Evolutionary conservation across 2,113 vertebrate species (phyloP), one percentile per base, ranked within the genome.

Genomic region (Bos javanicus): DNA sequence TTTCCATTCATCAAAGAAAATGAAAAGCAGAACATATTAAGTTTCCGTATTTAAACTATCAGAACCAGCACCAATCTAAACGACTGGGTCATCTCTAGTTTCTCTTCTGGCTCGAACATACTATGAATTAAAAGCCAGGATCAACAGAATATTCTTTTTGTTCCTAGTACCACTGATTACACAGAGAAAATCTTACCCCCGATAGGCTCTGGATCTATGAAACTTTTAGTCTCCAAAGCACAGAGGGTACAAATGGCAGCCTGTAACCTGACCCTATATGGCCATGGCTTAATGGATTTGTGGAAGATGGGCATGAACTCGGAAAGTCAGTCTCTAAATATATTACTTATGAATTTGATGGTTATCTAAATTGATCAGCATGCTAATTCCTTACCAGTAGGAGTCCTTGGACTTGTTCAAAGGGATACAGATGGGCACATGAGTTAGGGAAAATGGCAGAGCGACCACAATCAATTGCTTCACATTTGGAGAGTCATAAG

Each of bases 311-410:
- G 28, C 56, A n/a, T 85, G 33, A 80, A 96, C 86, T 59, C 92
- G 8, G 5, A 93, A 89, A 97, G 36, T 30, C 81, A 93, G 2
- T n/a, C 87, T 95, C 67, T 97, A 90, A 97, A 97, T 59, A 56
- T 15, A 89, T 94, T 91, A n/a, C 33, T 98, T 67, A 11, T 93
- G 14, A 84, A 94, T 98, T 56, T 76, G 14, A 67, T 74, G 90
- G 30, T 92, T 97, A 52, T 23, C 39, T 91, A 78, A 92, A 96
- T 76, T 89, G 30, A 96, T 98, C 28, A 83, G 10, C 46, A 88
- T 82, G 52, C 5, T 88, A 88, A 96, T 93, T 90, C 39, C 90
- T 57, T 52, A 90, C 56, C 13, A 60, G 25, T 30, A 71, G 46
- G n/a, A 5, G 30, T 57, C 87, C 57, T 12, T 81, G 56, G 3